These are phyloP conservation scores for Aphidius ervi DNA, from an alignment of 1,140 invertebrate species.

Conservation along the genomic window DNA sequence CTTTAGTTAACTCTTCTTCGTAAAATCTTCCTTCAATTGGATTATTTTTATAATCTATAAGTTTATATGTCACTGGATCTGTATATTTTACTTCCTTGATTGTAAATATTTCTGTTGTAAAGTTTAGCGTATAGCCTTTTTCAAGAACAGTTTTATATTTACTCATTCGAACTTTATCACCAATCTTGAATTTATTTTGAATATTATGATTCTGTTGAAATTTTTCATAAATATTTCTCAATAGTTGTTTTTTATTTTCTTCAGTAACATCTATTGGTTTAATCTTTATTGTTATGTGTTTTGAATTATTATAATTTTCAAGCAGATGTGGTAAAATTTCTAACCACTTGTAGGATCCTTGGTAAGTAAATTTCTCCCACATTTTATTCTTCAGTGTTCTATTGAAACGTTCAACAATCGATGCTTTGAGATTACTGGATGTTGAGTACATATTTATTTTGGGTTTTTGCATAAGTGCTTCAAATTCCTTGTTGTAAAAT, in stretches of 20 bases:
- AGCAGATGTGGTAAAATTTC: constrained; percentile 6
- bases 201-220: neutral
- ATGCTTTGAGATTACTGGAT: neutral
- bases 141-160: constrained; percentile 19
- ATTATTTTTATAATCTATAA: constrained; percentile 7
- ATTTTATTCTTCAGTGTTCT: constrained; percentile 14
- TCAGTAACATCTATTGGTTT: constrained; percentile 12
- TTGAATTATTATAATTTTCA: constrained; percentile 8
- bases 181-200: constrained; percentile 12
- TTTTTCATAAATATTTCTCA: neutral
- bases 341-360: constrained; percentile 13
- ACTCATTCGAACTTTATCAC: constrained; percentile 12
- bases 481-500: constrained; percentile 19
- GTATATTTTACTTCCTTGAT: neutral
- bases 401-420: constrained; percentile 10
- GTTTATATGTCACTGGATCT: constrained; percentile 1
- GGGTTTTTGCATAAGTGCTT: constrained; percentile 5
- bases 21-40: constrained; percentile 13
- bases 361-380: constrained; percentile 4
- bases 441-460: constrained; percentile 16
- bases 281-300: constrained; percentile 14
- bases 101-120: constrained; percentile 10
- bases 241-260: neutral
- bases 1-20: constrained; percentile 13
- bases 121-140: constrained; percentile 12